phyloP scores from a whole-genome alignment of 2,797 vertebrate genomes.

The Epinephelus malabaricus region DNA sequence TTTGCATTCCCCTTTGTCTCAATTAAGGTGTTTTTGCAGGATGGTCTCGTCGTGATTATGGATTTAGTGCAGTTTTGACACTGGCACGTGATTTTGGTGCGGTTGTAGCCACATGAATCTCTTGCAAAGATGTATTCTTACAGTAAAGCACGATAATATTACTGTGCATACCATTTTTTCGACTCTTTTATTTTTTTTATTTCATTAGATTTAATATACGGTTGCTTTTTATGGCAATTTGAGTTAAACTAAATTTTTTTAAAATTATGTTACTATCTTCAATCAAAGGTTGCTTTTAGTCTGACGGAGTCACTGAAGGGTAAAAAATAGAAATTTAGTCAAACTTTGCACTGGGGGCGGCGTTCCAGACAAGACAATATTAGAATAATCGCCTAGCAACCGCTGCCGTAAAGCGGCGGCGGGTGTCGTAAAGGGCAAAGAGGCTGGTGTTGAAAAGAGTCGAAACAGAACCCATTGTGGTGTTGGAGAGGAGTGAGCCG shows the following conservation, averaged over 20 bases:
- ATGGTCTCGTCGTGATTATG: conserved; percentile 30
- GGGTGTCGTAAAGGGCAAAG: conserved; percentile 81
- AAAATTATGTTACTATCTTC: neutral
- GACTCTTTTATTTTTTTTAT: too few species aligned
- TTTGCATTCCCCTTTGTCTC: neutral
- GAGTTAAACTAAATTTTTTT: neutral
- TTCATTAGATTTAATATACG: neutral
- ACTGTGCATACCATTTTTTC: too few species aligned
- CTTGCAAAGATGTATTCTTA: too few species aligned
- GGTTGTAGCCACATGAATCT: conserved; percentile 4
- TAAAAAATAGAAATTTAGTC: conserved; percentile 26
- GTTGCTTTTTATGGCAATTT: neutral
- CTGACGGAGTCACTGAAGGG: neutral
- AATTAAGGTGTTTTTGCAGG: conserved; percentile 43
- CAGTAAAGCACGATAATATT: neutral
- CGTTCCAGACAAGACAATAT: conserved; percentile 64
- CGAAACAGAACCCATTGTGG: conserved; percentile 83
- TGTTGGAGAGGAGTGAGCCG: conserved; percentile 76
- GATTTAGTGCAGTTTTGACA: conserved; percentile 16
- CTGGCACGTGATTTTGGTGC: neutral
- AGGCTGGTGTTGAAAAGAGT: conserved; percentile 83
- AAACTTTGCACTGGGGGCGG: conserved; percentile 61
- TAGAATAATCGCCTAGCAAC: conserved; percentile 81
- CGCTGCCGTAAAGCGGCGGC: conserved; percentile 76
- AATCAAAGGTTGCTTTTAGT: neutral